Evolutionary conservation across 2,113 vertebrate genomes (phyloP).

Genomic region (Mastomys natalensis): DNA sequence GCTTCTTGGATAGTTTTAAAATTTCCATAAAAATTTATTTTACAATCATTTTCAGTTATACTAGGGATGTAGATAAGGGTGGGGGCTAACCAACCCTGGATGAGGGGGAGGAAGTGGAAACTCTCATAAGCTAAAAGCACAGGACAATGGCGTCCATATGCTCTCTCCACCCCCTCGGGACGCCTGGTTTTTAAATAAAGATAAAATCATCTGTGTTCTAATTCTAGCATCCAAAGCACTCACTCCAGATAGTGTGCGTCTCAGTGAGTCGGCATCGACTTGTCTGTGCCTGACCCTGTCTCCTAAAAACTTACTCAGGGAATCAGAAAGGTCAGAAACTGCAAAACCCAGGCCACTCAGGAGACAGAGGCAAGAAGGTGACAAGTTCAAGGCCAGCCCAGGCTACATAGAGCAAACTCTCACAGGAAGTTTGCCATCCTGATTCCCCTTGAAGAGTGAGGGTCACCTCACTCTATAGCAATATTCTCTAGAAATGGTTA

Average conservation of each 20-base stretch:
- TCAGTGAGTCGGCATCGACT: background rate
- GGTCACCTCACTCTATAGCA: background rate
- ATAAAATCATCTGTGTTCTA: background rate
- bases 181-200: background rate
- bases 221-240: slow-evolving; percentile 63
- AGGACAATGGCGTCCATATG: slow-evolving; percentile 48
- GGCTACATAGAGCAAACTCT: background rate
- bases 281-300: slow-evolving; percentile 1
- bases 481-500: background rate
- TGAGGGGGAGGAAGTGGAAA: background rate
- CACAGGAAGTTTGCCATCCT: background rate
- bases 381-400: background rate
- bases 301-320: slow-evolving; percentile 40
- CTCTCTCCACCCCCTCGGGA: slow-evolving; percentile 37
- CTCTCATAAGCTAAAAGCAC: slow-evolving; percentile 68
- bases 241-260: slow-evolving; percentile 56
- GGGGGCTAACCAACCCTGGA: background rate
- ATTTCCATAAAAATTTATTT: slow-evolving; percentile 52
- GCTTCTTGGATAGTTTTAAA: slow-evolving; percentile 5
- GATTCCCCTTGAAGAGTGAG: background rate
- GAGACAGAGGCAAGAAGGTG: background rate
- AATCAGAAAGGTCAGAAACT: background rate
- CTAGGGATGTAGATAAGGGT: background rate
- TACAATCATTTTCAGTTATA: slow-evolving; percentile 61
- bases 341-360: background rate